These are phyloP conservation scores for Drosophila jambulina DNA, from an alignment of 1,140 invertebrate genomes.

Conservation along the genomic window DNA sequence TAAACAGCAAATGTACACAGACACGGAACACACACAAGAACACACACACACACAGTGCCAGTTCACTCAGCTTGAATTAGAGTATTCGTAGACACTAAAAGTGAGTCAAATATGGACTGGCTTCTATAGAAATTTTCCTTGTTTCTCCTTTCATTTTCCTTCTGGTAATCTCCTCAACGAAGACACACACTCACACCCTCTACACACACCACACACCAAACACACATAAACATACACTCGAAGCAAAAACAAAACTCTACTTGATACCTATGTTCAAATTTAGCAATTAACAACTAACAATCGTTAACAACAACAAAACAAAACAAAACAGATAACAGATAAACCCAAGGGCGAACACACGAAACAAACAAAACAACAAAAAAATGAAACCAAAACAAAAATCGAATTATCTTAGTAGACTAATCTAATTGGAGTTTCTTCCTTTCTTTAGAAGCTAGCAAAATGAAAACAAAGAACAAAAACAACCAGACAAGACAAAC, in stretches of 20 bases:
- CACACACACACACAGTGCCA: constrained; percentile 42
- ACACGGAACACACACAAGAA: constrained; percentile 37
- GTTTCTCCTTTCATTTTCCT: constrained; percentile 63
- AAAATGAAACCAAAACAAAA: constrained; percentile 54
- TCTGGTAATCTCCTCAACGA: constrained; percentile 53
- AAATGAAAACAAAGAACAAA: constrained; percentile 49
- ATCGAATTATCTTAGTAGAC: constrained; percentile 78
- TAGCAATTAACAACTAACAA: constrained; percentile 80
- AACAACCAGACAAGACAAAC: constrained; percentile 51
- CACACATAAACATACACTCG: constrained; percentile 41
- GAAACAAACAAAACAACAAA: constrained; percentile 22
- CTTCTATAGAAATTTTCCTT: constrained; percentile 36
- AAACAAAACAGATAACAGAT: constrained; percentile 23
- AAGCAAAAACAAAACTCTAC: constrained; percentile 63
- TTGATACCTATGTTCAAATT: constrained; percentile 83
- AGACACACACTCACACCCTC: constrained; percentile 42
- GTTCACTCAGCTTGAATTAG: constrained; percentile 66
- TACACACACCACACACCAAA: constrained; percentile 38
- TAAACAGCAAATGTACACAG: constrained; percentile 72
- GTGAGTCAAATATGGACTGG: constrained; percentile 46
- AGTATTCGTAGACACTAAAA: constrained; percentile 51
- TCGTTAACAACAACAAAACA: constrained; percentile 60
- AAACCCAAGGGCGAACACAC: constrained; percentile 16
- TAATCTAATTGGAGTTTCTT: constrained; percentile 83
- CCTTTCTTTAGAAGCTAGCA: constrained; percentile 81